A percentile compares a stretch with the other conserved stretches of the same genome.
These are phyloP conservation scores for Hydropsyche betteni DNA, from an alignment of 2,888 invertebrate genomes.

Conservation along the genomic window DNA sequence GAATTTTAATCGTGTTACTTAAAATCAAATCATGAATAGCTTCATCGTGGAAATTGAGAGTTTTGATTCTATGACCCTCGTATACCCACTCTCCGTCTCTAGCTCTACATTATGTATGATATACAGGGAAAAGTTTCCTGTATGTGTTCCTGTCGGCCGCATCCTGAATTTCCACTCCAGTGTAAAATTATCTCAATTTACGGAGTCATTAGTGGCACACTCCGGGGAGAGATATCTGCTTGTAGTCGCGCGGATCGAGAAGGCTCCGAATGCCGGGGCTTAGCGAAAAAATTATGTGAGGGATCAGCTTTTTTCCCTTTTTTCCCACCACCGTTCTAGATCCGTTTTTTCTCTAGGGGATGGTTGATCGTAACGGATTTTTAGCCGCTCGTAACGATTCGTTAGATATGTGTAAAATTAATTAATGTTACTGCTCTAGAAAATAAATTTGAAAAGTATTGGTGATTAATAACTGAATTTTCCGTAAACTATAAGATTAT, in stretches of 20 bases:
- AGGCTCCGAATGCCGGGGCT: constrained; percentile 3
- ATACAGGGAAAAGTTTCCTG: constrained; percentile 53
- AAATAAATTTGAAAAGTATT: no score
- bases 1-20: no score
- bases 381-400: not conserved
- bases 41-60: no score
- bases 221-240: constrained; percentile 62
- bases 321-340: not conserved
- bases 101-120: constrained; percentile 44
- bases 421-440: not conserved
- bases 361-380: constrained; percentile 3
- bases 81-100: not conserved
- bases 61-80: not conserved
- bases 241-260: not conserved
- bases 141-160: constrained; percentile 53
- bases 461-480: no score
- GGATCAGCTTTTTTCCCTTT: constrained; percentile 22
- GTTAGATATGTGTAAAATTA: not conserved
- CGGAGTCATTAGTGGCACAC: constrained; percentile 63
- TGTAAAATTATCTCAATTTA: constrained; percentile 69
- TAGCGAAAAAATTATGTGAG: constrained; percentile 23
- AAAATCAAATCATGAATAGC: no score
- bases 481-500: no score
- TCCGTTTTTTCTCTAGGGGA: not conserved
- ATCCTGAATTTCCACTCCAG: constrained; percentile 56